Base-by-base conservation (phyloP, 2,888 invertebrate species). In the Ganaspis brasiliensis region DNA sequence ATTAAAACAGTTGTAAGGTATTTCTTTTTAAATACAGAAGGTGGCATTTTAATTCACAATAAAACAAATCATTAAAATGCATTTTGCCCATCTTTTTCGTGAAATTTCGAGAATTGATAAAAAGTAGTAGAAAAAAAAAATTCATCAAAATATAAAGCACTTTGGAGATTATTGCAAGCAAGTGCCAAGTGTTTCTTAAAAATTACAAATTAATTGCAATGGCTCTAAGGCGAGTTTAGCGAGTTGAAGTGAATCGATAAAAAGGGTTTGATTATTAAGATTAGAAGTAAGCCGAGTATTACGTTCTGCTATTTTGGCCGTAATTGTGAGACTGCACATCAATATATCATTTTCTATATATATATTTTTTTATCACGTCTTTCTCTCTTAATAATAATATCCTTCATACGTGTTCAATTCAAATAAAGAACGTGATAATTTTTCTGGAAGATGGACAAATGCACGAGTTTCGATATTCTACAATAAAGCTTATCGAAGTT, bases 21-120 rank as follows among this genome's bases (percentile, higher is more conserved):
- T 63, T 61, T 40, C 37, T 63, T 26, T 63, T 67, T 67, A 45
- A 67, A 67, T 67, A 67, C 67, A 67, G 67, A 40, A 40, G 67
- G 40, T 67, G 45, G 21, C 37, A 9, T 59, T 61, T 45, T 24
- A 24, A 52, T 52, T 52, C 40, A 45, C 45, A 67, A 45, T 67
- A 24, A 67, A 40, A 67, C 40, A 40, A n/a, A 45, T 19, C 37
- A 19, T 67, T 67, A 67, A 67, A 45, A 67, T 67, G 67, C 45
- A 67, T 67, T 67, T 67, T 67, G 24, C 45, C 24, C 67, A 67
- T 52, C 67, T 24, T 45, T 40, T n/a, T 8, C n/a, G 24, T 40
- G 63, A 67, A 67, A 45, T 45, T 67, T 52, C 52, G 1, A 14
- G n/a, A 45, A 8, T 45, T 4, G 12, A n/a, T n/a, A n/a, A 31